A percentile compares a stretch with the other conserved stretches of the same genome.
These are phyloP conservation scores for Clostera curtula DNA, from an alignment of 2,888 invertebrate species.

Conservation along the genomic window DNA sequence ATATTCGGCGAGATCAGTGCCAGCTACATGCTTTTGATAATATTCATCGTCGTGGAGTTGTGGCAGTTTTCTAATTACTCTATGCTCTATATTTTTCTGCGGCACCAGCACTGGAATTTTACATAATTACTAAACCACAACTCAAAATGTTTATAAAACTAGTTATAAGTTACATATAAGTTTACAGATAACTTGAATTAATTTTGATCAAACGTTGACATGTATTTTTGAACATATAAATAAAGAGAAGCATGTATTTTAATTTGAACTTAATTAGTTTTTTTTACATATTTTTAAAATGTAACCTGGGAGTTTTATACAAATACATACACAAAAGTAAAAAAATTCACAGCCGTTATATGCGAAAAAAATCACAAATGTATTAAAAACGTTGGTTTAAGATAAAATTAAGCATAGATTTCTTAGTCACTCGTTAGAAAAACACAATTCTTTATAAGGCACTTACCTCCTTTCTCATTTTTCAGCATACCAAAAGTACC, in stretches of 20 bases:
- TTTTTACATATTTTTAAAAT: background rate
- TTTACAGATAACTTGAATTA: too few relatives aligned
- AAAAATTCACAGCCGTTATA: background rate
- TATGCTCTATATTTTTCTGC: conserved; percentile 53
- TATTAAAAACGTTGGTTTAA: background rate
- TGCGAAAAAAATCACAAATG: background rate
- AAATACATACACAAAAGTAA: background rate
- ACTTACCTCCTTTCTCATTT: conserved; percentile 84
- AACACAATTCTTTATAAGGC: too few relatives aligned
- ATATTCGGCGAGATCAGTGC: conserved; percentile 41
- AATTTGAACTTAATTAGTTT: too few relatives aligned
- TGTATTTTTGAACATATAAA: too few relatives aligned
- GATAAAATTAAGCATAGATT: background rate
- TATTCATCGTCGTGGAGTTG: conserved; percentile 57
- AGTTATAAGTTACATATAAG: too few relatives aligned
- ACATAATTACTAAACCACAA: too few relatives aligned
- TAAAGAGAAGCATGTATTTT: too few relatives aligned
- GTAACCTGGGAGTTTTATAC: background rate
- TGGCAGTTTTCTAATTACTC: conserved; percentile 48
- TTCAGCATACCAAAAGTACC: conserved; percentile 98
- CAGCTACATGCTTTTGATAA: conserved; percentile 38
- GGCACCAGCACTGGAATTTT: conserved; percentile 61
- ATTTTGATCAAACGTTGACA: too few relatives aligned
- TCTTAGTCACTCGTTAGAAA: too few relatives aligned
- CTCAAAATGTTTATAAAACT: too few relatives aligned